Evolutionary conservation across 2,888 invertebrate species (phyloP).

Genomic region (Apodemia duryi): DNA sequence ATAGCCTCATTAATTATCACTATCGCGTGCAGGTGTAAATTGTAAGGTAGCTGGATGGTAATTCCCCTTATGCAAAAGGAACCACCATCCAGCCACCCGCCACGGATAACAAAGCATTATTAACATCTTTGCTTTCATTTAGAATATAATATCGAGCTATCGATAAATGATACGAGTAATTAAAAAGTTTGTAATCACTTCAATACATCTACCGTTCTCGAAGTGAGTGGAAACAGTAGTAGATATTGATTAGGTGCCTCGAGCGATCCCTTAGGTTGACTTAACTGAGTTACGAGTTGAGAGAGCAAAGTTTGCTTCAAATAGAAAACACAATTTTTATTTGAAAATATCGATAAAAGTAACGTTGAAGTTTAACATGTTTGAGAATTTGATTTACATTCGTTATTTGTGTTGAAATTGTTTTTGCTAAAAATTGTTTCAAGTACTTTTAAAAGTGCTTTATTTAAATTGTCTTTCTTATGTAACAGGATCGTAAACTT

Average conservation of each 20-base stretch:
- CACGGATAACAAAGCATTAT: background rate
- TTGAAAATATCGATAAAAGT: conserved; percentile 30
- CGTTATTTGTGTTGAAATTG: background rate
- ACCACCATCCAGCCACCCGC: background rate
- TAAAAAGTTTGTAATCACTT: background rate
- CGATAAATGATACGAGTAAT: background rate
- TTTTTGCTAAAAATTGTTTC: background rate
- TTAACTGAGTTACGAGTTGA: conserved; percentile 71
- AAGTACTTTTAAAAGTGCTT: background rate
- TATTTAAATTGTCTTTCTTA: too few species aligned
- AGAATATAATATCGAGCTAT: background rate
- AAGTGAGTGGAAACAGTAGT: conserved; percentile 42
- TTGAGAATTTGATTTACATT: conserved; percentile 33
- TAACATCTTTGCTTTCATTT: background rate
- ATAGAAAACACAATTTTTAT: conserved; percentile 49
- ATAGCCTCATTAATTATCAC: background rate
- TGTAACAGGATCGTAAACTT: too few species aligned
- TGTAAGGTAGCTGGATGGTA: background rate
- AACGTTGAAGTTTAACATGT: conserved; percentile 19
- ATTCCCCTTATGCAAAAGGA: too few species aligned
- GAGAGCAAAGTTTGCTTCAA: conserved; percentile 64
- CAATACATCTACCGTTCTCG: background rate
- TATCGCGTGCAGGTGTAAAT: background rate
- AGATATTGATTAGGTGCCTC: conserved; percentile 57
- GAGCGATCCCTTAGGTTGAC: conserved; percentile 49